Evolutionary conservation across 2,113 vertebrate species (phyloP), one percentile per base, ranked within the genome.

Genomic region (Etheostoma spectabile): DNA sequence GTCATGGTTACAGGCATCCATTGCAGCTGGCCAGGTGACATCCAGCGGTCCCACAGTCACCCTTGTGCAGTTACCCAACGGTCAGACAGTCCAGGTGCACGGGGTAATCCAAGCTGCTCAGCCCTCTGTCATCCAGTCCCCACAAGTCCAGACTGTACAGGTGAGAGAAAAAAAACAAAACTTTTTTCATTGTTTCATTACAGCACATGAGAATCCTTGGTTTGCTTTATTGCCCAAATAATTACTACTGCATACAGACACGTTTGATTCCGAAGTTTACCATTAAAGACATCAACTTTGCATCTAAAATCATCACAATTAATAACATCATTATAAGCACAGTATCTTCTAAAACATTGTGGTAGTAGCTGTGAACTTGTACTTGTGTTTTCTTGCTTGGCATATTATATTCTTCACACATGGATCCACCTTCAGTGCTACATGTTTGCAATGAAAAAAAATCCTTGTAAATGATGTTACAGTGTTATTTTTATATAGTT

Each of bases 21-120:
- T 99, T 94, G 96, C 98, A 88, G 96, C 97, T 60, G 91, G 82
- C 18, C 98, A 99, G 10, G 96, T 96, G 86, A 96, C 97, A 0
- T 96, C 96, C 57, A 96, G 96, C 69, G 95, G 96, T 22, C 96
- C 97, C 82, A 99, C 98, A 0, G 97, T 99, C 86, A 98, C 98
- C 38, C 94, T 99, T 84, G 98, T 99, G 69, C 98, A 99, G 92
- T 93, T 99, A 82, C 98, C 98, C 64, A 99, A 99, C 74, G 98
- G 98, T 77, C 98, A 99, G 92, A 99, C 98, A 0, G 98, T 99
- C 79, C 98, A 99, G 92, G 98, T 99, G 83, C 98, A 99, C 53
- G 98, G 98, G 19, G 98, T 99, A 89, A 99, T 99, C 93, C 98
- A 99, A 93, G 96, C 98, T 10, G 97, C 98, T 62, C 98, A 99